Percentiles rank a stretch among this genome's conserved stretches.
Evolutionary conservation across 2,113 vertebrate species (phyloP).

Genomic region (Abramis brama): DNA sequence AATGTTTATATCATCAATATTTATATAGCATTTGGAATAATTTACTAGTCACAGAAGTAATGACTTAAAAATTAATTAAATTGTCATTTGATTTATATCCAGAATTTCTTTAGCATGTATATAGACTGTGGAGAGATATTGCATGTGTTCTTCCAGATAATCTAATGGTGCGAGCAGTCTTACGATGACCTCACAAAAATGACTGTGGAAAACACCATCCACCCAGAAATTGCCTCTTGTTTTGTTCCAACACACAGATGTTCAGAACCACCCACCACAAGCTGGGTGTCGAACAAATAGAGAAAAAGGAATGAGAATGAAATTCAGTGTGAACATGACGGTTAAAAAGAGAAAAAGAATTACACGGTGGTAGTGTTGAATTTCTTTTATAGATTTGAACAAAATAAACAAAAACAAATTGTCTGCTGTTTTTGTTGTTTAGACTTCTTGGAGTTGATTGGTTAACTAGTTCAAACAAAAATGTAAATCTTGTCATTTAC

Average conservation of each 20-base stretch:
- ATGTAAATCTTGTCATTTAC: too few relatives aligned
- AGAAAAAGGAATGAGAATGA: not conserved
- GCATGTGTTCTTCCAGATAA: constrained; percentile 4
- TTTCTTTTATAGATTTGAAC: too few relatives aligned
- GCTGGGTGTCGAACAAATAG: not conserved
- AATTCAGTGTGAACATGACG: not conserved
- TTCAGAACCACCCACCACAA: constrained; percentile 30
- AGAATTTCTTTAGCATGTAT: not conserved
- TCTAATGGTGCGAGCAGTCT: not conserved
- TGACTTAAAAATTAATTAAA: not conserved
- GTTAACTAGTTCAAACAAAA: too few relatives aligned
- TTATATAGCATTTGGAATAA: not conserved
- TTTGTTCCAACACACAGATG: constrained; percentile 37
- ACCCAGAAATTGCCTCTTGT: constrained; percentile 21
- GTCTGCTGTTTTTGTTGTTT: too few relatives aligned
- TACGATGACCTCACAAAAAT: constrained; percentile 27
- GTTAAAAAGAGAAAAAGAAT: not conserved
- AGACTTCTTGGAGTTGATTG: too few relatives aligned
- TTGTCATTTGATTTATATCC: not conserved
- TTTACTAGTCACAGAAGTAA: not conserved
- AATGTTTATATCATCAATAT: not conserved
- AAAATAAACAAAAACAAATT: too few relatives aligned
- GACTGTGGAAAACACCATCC: constrained; percentile 16
- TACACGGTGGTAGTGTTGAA: not conserved
- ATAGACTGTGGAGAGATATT: not conserved